A percentile compares a stretch with the other conserved stretches of the same genome.
These are phyloP conservation scores for Trimorus sp. DNA, from an alignment of 2,888 invertebrate species.

Conservation along the genomic window DNA sequence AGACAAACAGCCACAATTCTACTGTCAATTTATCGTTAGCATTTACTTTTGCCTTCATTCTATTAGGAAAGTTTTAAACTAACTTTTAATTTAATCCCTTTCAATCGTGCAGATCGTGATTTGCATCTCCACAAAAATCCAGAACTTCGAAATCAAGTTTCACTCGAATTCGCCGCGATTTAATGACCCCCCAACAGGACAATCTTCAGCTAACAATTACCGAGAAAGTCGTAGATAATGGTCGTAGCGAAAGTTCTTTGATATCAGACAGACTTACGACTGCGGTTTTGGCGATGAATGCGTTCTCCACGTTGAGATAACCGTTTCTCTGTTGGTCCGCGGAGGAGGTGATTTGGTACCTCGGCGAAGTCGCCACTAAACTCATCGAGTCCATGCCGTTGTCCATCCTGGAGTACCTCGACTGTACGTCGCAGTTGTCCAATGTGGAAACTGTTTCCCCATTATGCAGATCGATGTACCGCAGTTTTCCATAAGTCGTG, in stretches of 20 bases:
- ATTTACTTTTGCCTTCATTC: too few relatives aligned
- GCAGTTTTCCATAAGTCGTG: slow-evolving; percentile 73
- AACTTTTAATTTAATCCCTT: too few relatives aligned
- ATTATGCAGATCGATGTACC: slow-evolving; percentile 74
- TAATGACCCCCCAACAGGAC: neutral
- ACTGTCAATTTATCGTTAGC: too few relatives aligned
- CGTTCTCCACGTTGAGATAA: slow-evolving; percentile 78
- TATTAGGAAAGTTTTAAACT: too few relatives aligned
- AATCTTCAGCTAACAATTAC: neutral
- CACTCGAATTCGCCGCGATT: neutral
- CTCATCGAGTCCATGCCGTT: slow-evolving; percentile 75
- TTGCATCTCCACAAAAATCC: neutral
- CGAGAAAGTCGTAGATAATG: slow-evolving; percentile 9
- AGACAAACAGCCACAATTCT: too few relatives aligned
- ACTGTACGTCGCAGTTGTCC: slow-evolving; percentile 62
- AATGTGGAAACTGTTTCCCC: slow-evolving; percentile 71
- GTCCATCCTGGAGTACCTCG: slow-evolving; percentile 75
- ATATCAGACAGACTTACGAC: slow-evolving; percentile 74
- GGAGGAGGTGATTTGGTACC: slow-evolving; percentile 76
- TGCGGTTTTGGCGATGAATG: slow-evolving; percentile 80
- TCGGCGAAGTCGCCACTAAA: slow-evolving; percentile 76
- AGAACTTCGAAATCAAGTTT: neutral
- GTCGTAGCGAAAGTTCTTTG: too few relatives aligned
- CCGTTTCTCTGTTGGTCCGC: slow-evolving; percentile 70
- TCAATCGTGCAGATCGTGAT: neutral